A percentile compares a stretch with the other conserved stretches of the same genome.
Evolutionary conservation across 2,888 invertebrate genomes (phyloP).

Genomic region (Melangyna quadrimaculata): DNA sequence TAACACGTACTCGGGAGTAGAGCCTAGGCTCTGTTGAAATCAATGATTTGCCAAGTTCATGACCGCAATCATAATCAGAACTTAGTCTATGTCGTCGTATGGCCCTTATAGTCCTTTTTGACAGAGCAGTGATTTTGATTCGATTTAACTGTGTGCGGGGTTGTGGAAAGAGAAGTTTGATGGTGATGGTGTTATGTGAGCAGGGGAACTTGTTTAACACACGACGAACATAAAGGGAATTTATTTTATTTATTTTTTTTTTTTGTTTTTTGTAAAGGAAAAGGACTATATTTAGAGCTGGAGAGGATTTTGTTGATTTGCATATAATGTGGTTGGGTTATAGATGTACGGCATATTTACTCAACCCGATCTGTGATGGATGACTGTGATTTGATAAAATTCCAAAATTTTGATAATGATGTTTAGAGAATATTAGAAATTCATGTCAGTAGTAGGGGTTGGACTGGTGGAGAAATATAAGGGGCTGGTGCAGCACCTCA

Average conservation of each 20-base stretch:
- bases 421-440: background rate
- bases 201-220: conserved; percentile 55
- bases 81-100: conserved; percentile 27
- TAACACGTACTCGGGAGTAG: conserved; percentile 64
- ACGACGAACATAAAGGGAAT: conserved; percentile 52
- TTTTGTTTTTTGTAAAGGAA: too few species aligned
- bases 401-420: conserved; percentile 26
- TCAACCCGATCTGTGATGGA: background rate
- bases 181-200: conserved; percentile 13
- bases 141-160: conserved; percentile 61
- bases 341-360: conserved; percentile 18
- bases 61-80: conserved; percentile 72
- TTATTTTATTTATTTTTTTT: conserved; percentile 15
- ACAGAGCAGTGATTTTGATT: conserved; percentile 68
- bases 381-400: conserved; percentile 18
- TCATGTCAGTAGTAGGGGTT: too few species aligned
- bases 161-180: background rate
- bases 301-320: conserved; percentile 58
- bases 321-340: conserved; percentile 42
- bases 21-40: conserved; percentile 71
- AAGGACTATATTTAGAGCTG: background rate
- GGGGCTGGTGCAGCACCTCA: too few species aligned
- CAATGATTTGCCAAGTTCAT: conserved; percentile 71
- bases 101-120: conserved; percentile 13
- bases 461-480: too few species aligned